Evolutionary conservation across 2,797 vertebrate species (phyloP), one percentile per base, ranked within the genome.

Genomic region (Monodelphis domestica): DNA sequence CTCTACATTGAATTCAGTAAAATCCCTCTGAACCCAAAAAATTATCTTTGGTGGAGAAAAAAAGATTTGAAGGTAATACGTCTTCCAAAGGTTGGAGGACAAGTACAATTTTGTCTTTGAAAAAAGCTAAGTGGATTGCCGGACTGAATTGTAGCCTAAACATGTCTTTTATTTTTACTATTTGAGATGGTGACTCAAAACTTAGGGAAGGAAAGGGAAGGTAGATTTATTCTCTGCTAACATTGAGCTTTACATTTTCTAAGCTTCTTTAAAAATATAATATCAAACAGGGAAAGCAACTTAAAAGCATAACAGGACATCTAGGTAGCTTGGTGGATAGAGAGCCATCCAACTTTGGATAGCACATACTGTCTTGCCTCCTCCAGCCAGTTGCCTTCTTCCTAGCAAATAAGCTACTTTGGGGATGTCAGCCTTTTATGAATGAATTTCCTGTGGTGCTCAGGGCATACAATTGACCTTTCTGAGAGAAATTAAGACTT

Each of bases 401-500:
- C 33, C 45, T 33, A 0, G 21, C 9, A 17, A 24, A 45, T 57
- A 1, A 7, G 0, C 17, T 84, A 45, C 21, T 51, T 91, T 55
- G 30, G 90, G 12, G 51, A 45, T 7, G 2, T 56, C 91, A 59
- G 50, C 45, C 53, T 87, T 7, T 1, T 51, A 1, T 53, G 24
- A 26, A 29, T 90, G 45, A 10, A 21, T 90, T 93, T 51, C 28
- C 53, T 93, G 9, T n/a, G 10, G 12, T 53, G 5, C 12, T 54
- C 38, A 26, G 53, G 21, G 53, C 38, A 94, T 88, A 51, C 78
- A 10, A 1, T 89, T 93, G 55, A 56, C 3, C 1, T 92, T 94
- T 89, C 21, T 12, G 95, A 90, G 10, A 92, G 88, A 91, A 95
- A 90, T 94, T 9, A 94, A 91, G 93, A 88, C n/a, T 90, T 59